phyloP scores from a whole-genome alignment of 2,888 invertebrate genomes.

The Drosophila histrio region DNA sequence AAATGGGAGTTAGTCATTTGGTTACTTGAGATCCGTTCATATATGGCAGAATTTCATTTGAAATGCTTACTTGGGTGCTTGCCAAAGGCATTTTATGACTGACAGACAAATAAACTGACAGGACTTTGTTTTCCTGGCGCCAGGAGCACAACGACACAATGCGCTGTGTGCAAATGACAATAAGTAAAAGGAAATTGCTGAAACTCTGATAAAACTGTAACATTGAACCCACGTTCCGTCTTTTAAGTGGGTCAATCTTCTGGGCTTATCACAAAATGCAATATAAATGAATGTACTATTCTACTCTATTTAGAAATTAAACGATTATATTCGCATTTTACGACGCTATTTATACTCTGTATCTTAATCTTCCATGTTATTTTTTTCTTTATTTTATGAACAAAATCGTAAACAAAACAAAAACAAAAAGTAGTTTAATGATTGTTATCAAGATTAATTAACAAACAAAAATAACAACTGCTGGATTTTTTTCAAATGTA shows the following conservation, averaged over 20 bases:
- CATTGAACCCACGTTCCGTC: conserved; percentile 29
- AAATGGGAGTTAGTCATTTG: too few species aligned
- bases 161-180: conserved; percentile 42
- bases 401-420: neutral
- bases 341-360: neutral
- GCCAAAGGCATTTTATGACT: conserved; percentile 46
- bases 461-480: too few species aligned
- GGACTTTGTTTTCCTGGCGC: conserved; percentile 23
- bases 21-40: neutral
- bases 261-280: conserved; percentile 19
- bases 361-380: neutral
- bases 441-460: too few species aligned
- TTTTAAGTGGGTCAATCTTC: conserved; percentile 20
- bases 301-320: neutral
- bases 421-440: too few species aligned
- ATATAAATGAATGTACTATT: neutral
- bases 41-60: conserved; percentile 10
- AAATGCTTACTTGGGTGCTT: conserved; percentile 36
- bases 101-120: conserved; percentile 25
- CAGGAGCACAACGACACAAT: conserved; percentile 6
- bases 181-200: conserved; percentile 43
- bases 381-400: neutral
- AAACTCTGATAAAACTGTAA: conserved; percentile 31
- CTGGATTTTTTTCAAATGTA: too few species aligned
- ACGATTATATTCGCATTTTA: neutral